Base-by-base conservation (phyloP, 2,113 vertebrate species). In the Ctenomys sociabilis region DNA sequence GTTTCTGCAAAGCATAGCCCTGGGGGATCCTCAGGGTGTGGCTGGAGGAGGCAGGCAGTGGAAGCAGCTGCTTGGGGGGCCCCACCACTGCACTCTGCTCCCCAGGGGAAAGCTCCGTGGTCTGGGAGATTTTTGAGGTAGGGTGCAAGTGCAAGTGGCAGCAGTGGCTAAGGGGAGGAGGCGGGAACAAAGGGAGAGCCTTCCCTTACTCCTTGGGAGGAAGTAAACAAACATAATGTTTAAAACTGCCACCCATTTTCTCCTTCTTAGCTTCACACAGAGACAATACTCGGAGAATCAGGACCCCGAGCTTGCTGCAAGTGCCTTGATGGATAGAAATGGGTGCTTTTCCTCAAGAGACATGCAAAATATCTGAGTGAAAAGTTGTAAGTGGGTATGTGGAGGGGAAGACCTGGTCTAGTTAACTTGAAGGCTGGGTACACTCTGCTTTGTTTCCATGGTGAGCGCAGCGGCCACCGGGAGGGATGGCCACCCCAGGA, bases 301-400 rank as follows among this genome's bases (percentile, higher is more conserved):
- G 24, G 57, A 88, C 3, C 26, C 43, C 14, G 57, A 52, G 54
- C 45, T 64, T 77, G 5, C 72, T 91, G 83, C 13, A 45, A 75
- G 30, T 21, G 1, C 6, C 6, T 66, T 43, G 5, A 43, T 83
- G 8, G 59, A 43, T 92, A 9, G n/a, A 77, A 78, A 28, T 21
- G 57, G 3, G 28, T 89, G 84, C 40, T 13, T 97, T 80, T 89
- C 26, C 63, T 91, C 40, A 54, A 72, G 68, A 91, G 95, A 57
- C 7, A 83, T 24, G 66, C 0, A 30, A 77, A 72, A 66, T 21
- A 64, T 73, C 24, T 45, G 19, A 37, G 22, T 24, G 6, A 35
- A 32, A 68, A 45, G 37, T n/a, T 72, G 52, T 70, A 28, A 37
- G 68, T 63, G n/a, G 21, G 32, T 40, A 1, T 75, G 40, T 6